Conservation (phyloP, 2,797 vertebrate species). For the Lemur catta region DNA sequence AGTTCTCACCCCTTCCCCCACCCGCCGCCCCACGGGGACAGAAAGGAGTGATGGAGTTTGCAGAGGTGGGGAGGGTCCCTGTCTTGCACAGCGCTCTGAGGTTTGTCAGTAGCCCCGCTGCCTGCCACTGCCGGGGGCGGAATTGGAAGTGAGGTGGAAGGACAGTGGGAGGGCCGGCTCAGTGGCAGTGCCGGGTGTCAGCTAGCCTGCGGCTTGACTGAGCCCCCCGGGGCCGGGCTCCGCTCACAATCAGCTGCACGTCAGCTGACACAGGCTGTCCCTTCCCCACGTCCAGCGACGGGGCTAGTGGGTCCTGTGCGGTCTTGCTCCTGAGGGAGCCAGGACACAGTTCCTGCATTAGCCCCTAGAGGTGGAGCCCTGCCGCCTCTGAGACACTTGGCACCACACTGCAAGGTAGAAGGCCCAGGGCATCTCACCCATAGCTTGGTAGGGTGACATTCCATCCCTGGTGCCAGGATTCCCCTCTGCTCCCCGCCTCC, state of each 20-base stretch:
- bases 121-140: not conserved
- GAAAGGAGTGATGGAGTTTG: not conserved
- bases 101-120: not conserved
- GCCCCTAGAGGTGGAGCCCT: not conserved
- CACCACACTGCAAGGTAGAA: not conserved
- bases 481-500: not conserved
- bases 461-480: not conserved
- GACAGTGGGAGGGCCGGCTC: not conserved
- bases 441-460: not conserved
- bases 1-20: not conserved
- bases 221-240: not conserved
- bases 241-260: not conserved
- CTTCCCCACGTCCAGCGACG: not conserved
- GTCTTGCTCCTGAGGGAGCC: not conserved
- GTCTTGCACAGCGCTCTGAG: not conserved
- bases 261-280: not conserved
- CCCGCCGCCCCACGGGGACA: not conserved
- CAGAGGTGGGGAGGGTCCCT: not conserved
- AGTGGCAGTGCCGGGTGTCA: not conserved
- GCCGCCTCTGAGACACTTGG: not conserved
- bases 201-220: not conserved
- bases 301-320: not conserved
- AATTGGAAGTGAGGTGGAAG: slow-evolving; percentile 9
- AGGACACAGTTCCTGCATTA: not conserved
- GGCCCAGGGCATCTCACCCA: not conserved